phyloP scores from a whole-genome alignment of 2,888 invertebrate genomes.

The Dynastes maya region DNA sequence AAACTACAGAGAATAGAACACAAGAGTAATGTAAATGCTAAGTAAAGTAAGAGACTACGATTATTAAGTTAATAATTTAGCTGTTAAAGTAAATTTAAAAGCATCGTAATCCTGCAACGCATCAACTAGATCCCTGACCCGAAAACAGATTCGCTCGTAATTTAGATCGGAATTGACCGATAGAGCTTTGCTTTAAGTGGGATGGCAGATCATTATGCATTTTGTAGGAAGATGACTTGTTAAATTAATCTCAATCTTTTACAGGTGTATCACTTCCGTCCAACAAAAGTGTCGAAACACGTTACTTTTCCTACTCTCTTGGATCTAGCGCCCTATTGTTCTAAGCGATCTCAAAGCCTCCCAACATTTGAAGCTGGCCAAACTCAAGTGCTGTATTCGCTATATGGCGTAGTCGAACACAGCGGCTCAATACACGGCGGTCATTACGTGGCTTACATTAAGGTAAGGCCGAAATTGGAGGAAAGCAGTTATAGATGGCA shows the following conservation, averaged over 20 bases:
- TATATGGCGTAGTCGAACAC: slow-evolving; percentile 97
- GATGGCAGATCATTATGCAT: too few relatives aligned
- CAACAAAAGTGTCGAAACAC: slow-evolving; percentile 86
- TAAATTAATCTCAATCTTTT: neutral
- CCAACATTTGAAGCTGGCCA: slow-evolving; percentile 70
- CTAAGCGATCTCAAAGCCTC: slow-evolving; percentile 75
- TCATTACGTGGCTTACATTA: slow-evolving; percentile 96
- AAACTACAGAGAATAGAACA: too few relatives aligned
- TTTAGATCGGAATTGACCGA: too few relatives aligned
- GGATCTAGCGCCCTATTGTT: slow-evolving; percentile 93
- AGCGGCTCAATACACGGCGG: slow-evolving; percentile 92
- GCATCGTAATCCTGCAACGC: too few relatives aligned
- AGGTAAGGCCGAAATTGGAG: slow-evolving; percentile 80
- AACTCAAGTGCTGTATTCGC: slow-evolving; percentile 78
- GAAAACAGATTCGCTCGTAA: too few relatives aligned
- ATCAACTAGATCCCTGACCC: too few relatives aligned
- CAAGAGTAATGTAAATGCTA: too few relatives aligned
- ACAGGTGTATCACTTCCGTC: slow-evolving; percentile 69
- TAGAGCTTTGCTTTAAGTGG: too few relatives aligned
- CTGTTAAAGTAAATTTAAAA: too few relatives aligned
- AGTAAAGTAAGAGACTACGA: too few relatives aligned
- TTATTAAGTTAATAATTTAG: too few relatives aligned
- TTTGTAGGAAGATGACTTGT: too few relatives aligned
- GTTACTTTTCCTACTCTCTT: slow-evolving; percentile 90
- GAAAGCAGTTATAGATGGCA: slow-evolving; percentile 81